phyloP scores from a whole-genome alignment of 2,888 invertebrate genomes.

The Alsophila aescularia region DNA sequence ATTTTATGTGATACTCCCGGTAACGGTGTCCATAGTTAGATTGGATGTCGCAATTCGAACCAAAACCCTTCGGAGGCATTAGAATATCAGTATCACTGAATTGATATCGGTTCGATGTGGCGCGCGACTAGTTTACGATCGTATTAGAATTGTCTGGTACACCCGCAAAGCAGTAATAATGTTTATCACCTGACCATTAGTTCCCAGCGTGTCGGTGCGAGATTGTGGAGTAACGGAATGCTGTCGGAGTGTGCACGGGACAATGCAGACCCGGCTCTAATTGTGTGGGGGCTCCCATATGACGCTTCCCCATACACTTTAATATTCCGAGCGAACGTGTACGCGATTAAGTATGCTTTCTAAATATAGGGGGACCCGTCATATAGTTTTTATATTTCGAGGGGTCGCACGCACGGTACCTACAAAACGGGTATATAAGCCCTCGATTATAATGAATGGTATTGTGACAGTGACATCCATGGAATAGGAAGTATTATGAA shows the following conservation, averaged over 20 bases:
- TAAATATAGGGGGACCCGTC: constrained; percentile 76
- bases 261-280: constrained; percentile 67
- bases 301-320: constrained; percentile 79
- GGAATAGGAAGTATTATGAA: constrained; percentile 40
- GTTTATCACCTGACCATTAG: constrained; percentile 46
- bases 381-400: constrained; percentile 71
- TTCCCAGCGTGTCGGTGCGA: constrained; percentile 38
- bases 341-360: constrained; percentile 80
- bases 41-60: constrained; percentile 40
- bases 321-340: constrained; percentile 78
- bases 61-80: constrained; percentile 36
- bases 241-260: constrained; percentile 53
- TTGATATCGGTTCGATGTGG: constrained; percentile 43
- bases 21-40: constrained; percentile 49
- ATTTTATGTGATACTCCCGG: constrained; percentile 51
- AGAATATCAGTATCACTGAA: too few relatives aligned
- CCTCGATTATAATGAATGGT: constrained; percentile 66
- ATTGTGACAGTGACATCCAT: constrained; percentile 48
- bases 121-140: constrained; percentile 32
- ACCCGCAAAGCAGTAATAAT: constrained; percentile 25
- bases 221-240: constrained; percentile 60
- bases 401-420: constrained; percentile 69
- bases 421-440: constrained; percentile 73
- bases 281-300: constrained; percentile 75
- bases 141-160: constrained; percentile 25